Evolutionary conservation across 2,113 vertebrate species (phyloP), one percentile per base, ranked within the genome.

Genomic region (Anser cygnoides): DNA sequence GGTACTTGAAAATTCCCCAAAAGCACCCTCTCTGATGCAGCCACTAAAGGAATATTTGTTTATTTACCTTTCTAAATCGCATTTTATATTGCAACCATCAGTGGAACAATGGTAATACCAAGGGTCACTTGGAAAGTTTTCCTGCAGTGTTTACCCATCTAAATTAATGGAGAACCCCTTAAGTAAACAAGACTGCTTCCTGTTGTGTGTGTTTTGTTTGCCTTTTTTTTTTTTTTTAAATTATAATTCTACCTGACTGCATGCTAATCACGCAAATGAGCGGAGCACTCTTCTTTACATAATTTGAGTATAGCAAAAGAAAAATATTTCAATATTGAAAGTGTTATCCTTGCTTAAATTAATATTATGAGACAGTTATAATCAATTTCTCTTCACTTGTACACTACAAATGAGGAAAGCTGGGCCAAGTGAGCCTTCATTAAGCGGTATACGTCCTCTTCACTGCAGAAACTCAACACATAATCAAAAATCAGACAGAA

Each of bases 41-140:
- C 8, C 70, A 70, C 33, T 57, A 44, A 66, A 39, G 22, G 20
- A 84, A 57, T 72, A 87, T 29, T 62, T 19, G 29, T 55, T 58
- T 67, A 62, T 58, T 62, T 58, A 65, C 20, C 25, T 67, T 95
- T 76, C 68, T 70, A 90, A 95, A 90, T 55, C n/a, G 37, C 57
- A 43, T 70, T 84, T 90, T 93, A 71, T 90, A 68, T 93, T 81
- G 65, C 41, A 62, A 25, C 21, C 35, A 88, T 59, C 25, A 84
- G 58, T 46, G 29, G 58, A 76, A 52, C 84, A 71, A 33, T 2
- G 1, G 62, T 52, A 72, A 54, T 44, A 87, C 21, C 43, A 77
- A 44, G 35, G 7, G 75, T 50, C 14, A 67, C 89, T 59, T 85
- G 28, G 37, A 57, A 68, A 37, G 37, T 68, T 17, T 84, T 93